phyloP scores from a whole-genome alignment of 2,888 invertebrate species.

The Automeris io region DNA sequence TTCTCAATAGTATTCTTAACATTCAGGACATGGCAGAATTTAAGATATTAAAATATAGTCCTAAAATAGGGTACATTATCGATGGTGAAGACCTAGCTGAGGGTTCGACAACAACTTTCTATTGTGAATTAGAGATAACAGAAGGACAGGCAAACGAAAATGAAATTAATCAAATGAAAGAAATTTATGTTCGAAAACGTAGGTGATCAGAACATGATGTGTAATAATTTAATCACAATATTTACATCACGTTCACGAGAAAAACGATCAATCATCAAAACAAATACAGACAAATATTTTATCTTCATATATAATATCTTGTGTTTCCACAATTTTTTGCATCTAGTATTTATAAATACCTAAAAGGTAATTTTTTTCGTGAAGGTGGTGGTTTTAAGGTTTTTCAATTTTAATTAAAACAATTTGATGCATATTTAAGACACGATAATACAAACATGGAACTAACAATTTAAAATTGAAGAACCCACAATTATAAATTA shows the following conservation, averaged over 20 bases:
- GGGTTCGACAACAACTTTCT: conserved; percentile 29
- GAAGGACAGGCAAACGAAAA: conserved; percentile 27
- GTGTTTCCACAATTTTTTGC: not conserved
- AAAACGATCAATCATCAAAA: not conserved
- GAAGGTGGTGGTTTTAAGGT: conserved; percentile 37
- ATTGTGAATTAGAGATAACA: conserved; percentile 46
- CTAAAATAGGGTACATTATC: conserved; percentile 62
- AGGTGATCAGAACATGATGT: conserved; percentile 55
- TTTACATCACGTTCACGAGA: conserved; percentile 39
- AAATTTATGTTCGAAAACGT: conserved; percentile 54
- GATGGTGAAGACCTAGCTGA: conserved; percentile 40
- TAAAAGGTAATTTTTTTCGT: conserved; percentile 24
- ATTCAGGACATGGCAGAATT: conserved; percentile 58
- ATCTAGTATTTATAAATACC: not conserved
- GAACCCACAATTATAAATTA: conserved; percentile 33
- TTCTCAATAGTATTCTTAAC: conserved; percentile 44
- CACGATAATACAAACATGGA: not conserved
- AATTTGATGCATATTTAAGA: conserved; percentile 1
- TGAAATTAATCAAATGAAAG: no score
- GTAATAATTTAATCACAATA: conserved; percentile 32
- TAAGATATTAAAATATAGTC: conserved; percentile 48
- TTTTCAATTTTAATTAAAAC: conserved; percentile 40
- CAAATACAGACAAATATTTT: not conserved
- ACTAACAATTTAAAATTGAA: conserved; percentile 36
- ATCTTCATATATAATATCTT: not conserved